These are phyloP conservation scores for Trichoplax adhaerens DNA, from an alignment of 37 sponge, comb jelly and placozoan species.

Conservation along the genomic window DNA sequence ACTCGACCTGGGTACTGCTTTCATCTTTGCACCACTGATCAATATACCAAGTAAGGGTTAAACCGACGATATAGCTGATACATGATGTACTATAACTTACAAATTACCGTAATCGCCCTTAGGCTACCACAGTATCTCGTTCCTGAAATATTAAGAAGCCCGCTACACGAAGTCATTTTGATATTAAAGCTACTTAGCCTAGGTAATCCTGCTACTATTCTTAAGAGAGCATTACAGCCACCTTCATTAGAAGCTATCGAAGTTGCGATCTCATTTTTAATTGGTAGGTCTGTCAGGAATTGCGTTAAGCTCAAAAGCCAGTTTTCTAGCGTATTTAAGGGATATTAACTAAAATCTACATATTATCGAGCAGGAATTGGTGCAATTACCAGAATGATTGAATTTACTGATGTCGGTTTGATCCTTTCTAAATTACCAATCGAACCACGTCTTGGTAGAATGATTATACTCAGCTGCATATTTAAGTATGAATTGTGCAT, in stretches of 20 bases:
- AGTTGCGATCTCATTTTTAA: conserved; percentile 33
- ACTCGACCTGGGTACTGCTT: conserved; percentile 61
- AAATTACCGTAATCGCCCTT: not conserved
- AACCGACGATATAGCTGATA: not conserved
- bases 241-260: conserved; percentile 26
- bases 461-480: conserved; percentile 27
- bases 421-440: conserved; percentile 51
- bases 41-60: conserved; percentile 22
- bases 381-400: not conserved
- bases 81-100: not conserved
- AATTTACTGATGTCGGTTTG: conserved; percentile 40
- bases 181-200: conserved; percentile 49
- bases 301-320: not conserved
- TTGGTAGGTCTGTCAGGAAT: not conserved
- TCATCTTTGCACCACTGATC: conserved; percentile 55
- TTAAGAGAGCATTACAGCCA: conserved; percentile 38
- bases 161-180: conserved; percentile 52
- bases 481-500: conserved; percentile 20
- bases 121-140: conserved; percentile 39
- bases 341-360: too few species aligned
- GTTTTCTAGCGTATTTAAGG: too few species aligned
- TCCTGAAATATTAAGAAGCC: conserved; percentile 63
- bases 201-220: conserved; percentile 35
- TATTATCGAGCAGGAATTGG: too few species aligned
- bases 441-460: conserved; percentile 46